Conservation (phyloP, 2,888 invertebrate species). For the Pseudeuparius sepicola region DNA sequence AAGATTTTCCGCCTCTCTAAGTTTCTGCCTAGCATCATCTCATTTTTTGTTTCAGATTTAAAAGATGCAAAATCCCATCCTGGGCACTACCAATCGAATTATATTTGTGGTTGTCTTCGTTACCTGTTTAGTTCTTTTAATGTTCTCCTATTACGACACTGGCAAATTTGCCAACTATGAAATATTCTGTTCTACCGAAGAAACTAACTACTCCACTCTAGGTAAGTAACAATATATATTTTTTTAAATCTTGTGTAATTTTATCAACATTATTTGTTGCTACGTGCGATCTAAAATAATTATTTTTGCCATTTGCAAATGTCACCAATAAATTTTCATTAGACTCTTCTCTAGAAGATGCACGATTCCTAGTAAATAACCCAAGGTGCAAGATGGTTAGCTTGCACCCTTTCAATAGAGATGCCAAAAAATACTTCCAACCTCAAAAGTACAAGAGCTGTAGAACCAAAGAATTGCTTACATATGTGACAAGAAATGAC, state of each 20-base stretch:
- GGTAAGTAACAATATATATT: constrained; percentile 13
- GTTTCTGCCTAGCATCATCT: too few species aligned
- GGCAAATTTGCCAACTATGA: constrained; percentile 18
- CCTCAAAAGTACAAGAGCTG: constrained; percentile 46
- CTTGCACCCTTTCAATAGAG: constrained; percentile 47
- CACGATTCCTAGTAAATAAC: constrained; percentile 47
- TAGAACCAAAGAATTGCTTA: constrained; percentile 35
- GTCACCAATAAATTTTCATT: constrained; percentile 4
- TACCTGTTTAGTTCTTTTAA: constrained; percentile 20
- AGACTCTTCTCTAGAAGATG: constrained; percentile 20
- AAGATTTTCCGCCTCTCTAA: too few species aligned
- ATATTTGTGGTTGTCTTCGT: constrained; percentile 21
- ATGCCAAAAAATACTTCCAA: constrained; percentile 44
- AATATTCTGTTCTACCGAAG: constrained; percentile 13
- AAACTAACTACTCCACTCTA: constrained; percentile 8
- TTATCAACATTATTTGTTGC: too few species aligned
- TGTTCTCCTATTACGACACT: constrained; percentile 25
- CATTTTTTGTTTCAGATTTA: constrained; percentile 22
- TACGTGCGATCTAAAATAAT: too few species aligned
- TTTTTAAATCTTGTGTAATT: too few species aligned
- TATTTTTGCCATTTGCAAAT: too few species aligned
- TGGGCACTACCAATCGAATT: constrained; percentile 20
- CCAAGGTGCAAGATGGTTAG: constrained; percentile 54
- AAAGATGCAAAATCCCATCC: constrained; percentile 23
- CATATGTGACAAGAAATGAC: constrained; percentile 31